Conservation (phyloP, 2,797 vertebrate genomes). For the Protonibea diacanthus region DNA sequence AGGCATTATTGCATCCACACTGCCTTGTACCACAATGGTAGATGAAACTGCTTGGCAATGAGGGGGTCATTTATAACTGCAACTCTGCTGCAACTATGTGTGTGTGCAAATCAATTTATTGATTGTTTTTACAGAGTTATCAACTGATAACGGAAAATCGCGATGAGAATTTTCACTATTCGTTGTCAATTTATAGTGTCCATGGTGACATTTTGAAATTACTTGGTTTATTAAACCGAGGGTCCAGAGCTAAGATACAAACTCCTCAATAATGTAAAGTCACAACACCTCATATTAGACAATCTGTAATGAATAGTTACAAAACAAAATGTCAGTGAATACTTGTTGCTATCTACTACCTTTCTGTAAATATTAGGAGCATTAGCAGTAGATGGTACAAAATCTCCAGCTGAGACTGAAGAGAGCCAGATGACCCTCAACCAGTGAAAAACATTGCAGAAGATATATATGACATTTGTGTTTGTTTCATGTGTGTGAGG, state of each 20-base stretch:
- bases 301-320: too few species aligned
- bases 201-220: not conserved
- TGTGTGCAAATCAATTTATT: not conserved
- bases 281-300: too few species aligned
- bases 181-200: not conserved
- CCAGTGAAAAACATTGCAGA: too few species aligned
- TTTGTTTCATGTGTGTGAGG: too few species aligned
- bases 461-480: too few species aligned
- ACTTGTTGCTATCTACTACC: too few species aligned
- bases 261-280: not conserved
- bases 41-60: slow-evolving; percentile 13
- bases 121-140: not conserved
- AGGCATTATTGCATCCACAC: slow-evolving; percentile 31
- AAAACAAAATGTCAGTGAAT: too few species aligned
- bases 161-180: not conserved
- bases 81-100: not conserved
- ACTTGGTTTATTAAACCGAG: not conserved
- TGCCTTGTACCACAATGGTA: not conserved
- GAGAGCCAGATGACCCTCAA: too few species aligned
- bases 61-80: slow-evolving; percentile 21
- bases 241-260: not conserved
- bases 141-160: not conserved
- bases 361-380: too few species aligned
- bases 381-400: too few species aligned
- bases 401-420: too few species aligned